Conservation (phyloP, 2,113 vertebrate species). For the Hepsetus odoe region DNA sequence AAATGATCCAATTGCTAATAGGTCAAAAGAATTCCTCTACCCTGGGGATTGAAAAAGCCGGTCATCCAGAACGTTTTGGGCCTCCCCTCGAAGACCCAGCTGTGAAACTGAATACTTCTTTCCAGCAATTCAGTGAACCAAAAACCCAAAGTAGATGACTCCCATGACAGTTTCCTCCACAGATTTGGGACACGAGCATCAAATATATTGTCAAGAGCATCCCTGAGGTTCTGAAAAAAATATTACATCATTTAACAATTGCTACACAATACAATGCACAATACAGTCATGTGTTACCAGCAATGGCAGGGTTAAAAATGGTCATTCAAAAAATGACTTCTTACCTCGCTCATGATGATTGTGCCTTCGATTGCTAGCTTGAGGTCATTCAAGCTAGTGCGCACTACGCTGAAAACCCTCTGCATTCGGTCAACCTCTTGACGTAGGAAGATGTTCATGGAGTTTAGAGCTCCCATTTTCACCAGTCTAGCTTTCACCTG, state of each 20-base stretch:
- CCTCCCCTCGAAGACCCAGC: constrained; percentile 82
- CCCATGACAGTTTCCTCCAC: constrained; percentile 88
- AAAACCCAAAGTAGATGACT: constrained; percentile 86
- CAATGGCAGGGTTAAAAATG: too few relatives aligned
- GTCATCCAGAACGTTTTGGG: constrained; percentile 85
- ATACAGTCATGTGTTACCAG: too few relatives aligned
- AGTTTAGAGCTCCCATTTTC: constrained; percentile 78
- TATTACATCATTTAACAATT: not conserved
- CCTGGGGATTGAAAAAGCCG: constrained; percentile 85
- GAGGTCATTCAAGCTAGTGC: constrained; percentile 77
- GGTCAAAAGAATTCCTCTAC: constrained; percentile 33
- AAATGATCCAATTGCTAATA: not conserved
- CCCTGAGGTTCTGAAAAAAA: constrained; percentile 73
- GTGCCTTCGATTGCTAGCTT: constrained; percentile 84
- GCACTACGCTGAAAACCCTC: constrained; percentile 76
- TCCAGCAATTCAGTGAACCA: constrained; percentile 91
- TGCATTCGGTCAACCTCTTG: constrained; percentile 85
- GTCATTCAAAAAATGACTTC: not conserved
- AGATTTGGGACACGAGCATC: constrained; percentile 81
- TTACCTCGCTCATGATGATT: constrained; percentile 80
- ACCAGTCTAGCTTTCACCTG: constrained; percentile 80
- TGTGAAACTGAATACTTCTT: constrained; percentile 82
- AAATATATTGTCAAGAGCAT: constrained; percentile 87
- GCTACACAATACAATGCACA: not conserved
- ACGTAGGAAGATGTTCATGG: constrained; percentile 84